These are phyloP conservation scores for Meda fulgida DNA, from an alignment of 2,797 vertebrate species.

Conservation along the genomic window DNA sequence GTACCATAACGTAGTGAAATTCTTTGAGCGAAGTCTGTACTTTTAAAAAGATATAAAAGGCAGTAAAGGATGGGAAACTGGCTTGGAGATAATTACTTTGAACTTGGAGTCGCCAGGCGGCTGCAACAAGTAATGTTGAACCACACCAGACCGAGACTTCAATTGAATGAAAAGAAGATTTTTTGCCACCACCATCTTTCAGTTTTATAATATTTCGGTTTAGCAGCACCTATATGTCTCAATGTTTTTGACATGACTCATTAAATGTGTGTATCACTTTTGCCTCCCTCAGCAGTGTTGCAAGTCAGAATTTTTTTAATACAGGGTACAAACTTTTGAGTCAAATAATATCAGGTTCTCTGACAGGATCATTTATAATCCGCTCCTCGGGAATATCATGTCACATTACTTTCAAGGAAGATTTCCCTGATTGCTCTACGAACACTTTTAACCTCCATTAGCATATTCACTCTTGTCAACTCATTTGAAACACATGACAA, in stretches of 20 bases:
- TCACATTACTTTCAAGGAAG: conserved; percentile 16
- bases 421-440: neutral
- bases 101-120: neutral
- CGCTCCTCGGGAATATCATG: conserved; percentile 10
- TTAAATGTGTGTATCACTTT: neutral
- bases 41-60: conserved; percentile 27
- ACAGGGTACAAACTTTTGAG: neutral
- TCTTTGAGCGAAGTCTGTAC: conserved; percentile 8
- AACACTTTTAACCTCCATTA: conserved; percentile 21
- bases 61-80: neutral
- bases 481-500: neutral
- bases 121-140: conserved; percentile 5
- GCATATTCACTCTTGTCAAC: conserved; percentile 12
- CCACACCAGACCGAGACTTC: neutral
- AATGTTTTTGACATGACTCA: neutral
- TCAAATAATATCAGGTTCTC: conserved; percentile 10
- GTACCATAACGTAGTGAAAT: conserved; percentile 23
- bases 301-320: neutral
- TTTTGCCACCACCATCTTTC: neutral
- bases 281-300: neutral
- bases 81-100: conserved; percentile 29
- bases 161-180: neutral
- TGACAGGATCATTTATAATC: conserved; percentile 20
- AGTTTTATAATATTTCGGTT: neutral
- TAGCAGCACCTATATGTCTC: neutral